Percentiles rank a stretch among this genome's conserved stretches.
phyloP scores from a whole-genome alignment of 2,797 vertebrate species.

The Fratercula arctica region DNA sequence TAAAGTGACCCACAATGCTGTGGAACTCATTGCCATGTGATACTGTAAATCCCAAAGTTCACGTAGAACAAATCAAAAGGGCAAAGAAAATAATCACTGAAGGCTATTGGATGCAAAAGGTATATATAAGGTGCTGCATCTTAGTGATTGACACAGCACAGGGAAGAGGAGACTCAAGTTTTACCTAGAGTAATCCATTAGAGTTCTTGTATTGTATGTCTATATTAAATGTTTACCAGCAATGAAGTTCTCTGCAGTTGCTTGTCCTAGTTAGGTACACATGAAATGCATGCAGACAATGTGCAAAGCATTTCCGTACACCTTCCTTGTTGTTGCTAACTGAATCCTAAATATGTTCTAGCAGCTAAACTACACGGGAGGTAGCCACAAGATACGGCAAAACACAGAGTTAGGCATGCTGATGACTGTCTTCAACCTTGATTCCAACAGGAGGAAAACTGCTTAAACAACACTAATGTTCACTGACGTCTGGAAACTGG shows the following conservation, averaged over 20 bases:
- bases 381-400: background rate
- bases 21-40: background rate
- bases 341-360: background rate
- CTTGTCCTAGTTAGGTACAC: background rate
- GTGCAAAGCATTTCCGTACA: background rate
- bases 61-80: background rate
- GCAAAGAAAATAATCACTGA: background rate
- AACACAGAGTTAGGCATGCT: background rate
- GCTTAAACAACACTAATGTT: background rate
- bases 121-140: background rate
- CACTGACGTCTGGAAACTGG: background rate
- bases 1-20: background rate
- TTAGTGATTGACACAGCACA: background rate
- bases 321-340: background rate
- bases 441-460: background rate
- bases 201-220: background rate
- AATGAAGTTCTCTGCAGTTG: background rate
- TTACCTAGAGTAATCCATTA: background rate
- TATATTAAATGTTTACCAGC: background rate
- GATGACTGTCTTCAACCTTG: background rate
- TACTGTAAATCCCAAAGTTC: background rate
- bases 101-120: background rate
- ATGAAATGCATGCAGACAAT: background rate
- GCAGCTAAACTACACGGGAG: background rate
- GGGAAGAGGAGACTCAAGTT: background rate